Conservation (phyloP, 2,113 vertebrate genomes). For the Gnathonemus echidnorhynchus region DNA sequence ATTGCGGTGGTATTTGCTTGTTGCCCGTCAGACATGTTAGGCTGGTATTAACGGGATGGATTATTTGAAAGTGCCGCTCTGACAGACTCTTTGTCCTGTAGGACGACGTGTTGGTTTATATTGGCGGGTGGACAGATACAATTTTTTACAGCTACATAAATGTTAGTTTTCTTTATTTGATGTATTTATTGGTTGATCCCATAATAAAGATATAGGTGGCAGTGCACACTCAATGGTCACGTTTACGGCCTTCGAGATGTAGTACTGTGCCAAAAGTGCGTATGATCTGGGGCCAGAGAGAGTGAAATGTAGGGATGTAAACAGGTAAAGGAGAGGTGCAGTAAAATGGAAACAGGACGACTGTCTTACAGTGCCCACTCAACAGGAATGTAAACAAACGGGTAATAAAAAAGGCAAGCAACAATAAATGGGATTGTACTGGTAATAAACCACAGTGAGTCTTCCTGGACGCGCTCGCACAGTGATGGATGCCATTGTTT, state of each 20-base stretch:
- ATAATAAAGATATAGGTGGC: not conserved
- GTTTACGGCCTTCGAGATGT: not conserved
- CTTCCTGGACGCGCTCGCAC: not conserved
- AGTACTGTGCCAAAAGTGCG: not conserved
- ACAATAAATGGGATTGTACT: not conserved
- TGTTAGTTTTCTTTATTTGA: conserved; percentile 15
- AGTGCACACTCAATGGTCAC: not conserved
- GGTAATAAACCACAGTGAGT: not conserved
- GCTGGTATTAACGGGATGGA: not conserved
- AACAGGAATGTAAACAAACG: conserved; percentile 1
- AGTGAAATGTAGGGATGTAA: not conserved
- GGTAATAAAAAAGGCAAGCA: conserved; percentile 4
- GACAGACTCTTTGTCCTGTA: not conserved
- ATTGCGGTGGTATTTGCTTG: not conserved
- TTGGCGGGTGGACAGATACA: not conserved
- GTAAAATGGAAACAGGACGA: not conserved
- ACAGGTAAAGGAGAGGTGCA: not conserved
- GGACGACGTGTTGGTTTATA: conserved; percentile 2
- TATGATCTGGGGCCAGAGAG: not conserved
- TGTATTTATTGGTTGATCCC: not conserved
- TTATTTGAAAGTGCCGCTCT: not conserved
- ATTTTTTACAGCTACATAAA: not conserved
- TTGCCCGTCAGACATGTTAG: not conserved
- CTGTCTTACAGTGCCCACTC: not conserved
- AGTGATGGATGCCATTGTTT: conserved; percentile 10